Conservation (phyloP, 2,888 invertebrate species). For the Agonopterix heracliana region DNA sequence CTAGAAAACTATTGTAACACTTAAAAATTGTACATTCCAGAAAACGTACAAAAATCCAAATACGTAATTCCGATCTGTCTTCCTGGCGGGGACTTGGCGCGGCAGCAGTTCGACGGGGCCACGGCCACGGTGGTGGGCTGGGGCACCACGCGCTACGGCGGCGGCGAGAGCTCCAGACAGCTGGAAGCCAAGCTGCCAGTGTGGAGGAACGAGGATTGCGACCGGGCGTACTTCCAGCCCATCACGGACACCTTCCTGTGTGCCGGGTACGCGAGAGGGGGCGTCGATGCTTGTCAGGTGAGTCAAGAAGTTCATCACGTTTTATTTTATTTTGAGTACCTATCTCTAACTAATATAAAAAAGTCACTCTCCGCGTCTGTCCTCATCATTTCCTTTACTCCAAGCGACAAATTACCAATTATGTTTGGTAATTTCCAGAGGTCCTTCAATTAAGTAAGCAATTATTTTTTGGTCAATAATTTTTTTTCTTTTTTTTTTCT, state of each 20-base stretch:
- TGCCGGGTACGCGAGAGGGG: conserved; percentile 92
- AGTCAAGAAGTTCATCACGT: background rate
- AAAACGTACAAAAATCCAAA: conserved; percentile 86
- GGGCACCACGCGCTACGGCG: conserved; percentile 93
- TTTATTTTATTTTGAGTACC: too few species aligned
- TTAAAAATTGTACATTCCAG: conserved; percentile 29
- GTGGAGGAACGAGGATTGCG: conserved; percentile 93
- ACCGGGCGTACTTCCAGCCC: conserved; percentile 93
- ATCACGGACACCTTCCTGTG: conserved; percentile 93
- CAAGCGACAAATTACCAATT: too few species aligned
- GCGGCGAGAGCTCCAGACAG: conserved; percentile 90
- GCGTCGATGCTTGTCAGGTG: conserved; percentile 95
- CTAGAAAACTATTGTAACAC: too few species aligned
- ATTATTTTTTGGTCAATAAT: too few species aligned
- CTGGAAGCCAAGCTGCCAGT: conserved; percentile 90
- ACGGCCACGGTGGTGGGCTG: conserved; percentile 93
- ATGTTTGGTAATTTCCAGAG: too few species aligned
- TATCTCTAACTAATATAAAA: too few species aligned
- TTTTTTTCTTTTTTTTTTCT: too few species aligned
- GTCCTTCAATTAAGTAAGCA: too few species aligned
- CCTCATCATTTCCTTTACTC: too few species aligned
- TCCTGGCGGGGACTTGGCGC: conserved; percentile 77
- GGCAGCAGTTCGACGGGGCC: conserved; percentile 81
- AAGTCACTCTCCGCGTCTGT: too few species aligned
- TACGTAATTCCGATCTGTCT: conserved; percentile 93